These are phyloP conservation scores for Rhogogaster chlorosoma DNA, from an alignment of 2,888 invertebrate genomes.

Conservation along the genomic window DNA sequence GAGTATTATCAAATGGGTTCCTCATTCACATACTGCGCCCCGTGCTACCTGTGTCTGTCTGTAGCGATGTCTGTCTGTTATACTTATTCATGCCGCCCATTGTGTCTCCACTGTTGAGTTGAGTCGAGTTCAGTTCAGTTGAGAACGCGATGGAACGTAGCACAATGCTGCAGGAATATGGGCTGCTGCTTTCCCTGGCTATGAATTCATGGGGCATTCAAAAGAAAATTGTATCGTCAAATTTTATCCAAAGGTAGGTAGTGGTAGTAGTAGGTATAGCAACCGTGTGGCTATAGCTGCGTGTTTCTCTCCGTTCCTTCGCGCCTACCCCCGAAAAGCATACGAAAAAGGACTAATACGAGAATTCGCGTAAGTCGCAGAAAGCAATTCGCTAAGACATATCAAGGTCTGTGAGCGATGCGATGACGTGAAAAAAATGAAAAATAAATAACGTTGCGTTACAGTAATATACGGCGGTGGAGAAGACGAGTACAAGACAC, in stretches of 20 bases:
- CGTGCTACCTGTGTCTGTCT: constrained; percentile 76
- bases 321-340: not conserved
- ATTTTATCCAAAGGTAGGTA: constrained; percentile 67
- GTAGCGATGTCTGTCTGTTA: constrained; percentile 77
- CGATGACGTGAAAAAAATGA: not conserved
- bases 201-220: constrained; percentile 56
- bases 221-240: constrained; percentile 73
- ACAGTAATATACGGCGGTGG: not conserved
- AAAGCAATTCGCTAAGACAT: not conserved
- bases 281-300: not conserved
- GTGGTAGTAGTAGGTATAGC: too few species aligned
- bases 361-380: not conserved
- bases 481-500: constrained; percentile 60
- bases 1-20: constrained; percentile 78
- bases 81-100: constrained; percentile 77
- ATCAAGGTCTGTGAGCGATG: not conserved
- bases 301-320: not conserved
- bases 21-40: constrained; percentile 77
- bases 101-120: constrained; percentile 71
- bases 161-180: constrained; percentile 76
- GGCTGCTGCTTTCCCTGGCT: constrained; percentile 66
- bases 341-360: not conserved
- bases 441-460: not conserved
- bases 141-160: constrained; percentile 78
- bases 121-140: constrained; percentile 73